phyloP scores from a whole-genome alignment of 2,888 invertebrate genomes.

The Parnassius apollo region DNA sequence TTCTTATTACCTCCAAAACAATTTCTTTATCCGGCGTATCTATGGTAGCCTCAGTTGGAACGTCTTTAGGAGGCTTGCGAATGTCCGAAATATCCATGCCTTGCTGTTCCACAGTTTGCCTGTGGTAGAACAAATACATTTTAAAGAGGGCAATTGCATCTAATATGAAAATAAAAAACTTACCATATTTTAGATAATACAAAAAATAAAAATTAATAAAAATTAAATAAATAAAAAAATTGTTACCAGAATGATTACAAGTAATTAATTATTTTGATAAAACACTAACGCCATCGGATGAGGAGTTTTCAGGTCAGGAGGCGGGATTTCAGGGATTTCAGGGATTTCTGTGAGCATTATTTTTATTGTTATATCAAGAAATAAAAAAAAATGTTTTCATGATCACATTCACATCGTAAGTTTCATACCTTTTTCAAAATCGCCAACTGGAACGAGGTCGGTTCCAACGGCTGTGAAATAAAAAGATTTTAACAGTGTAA shows the following conservation, averaged over 20 bases:
- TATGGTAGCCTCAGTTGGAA: slow-evolving; percentile 12
- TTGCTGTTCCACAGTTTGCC: too few species aligned
- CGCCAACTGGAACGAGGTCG: slow-evolving; percentile 40
- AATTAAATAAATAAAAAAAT: slow-evolving; percentile 1
- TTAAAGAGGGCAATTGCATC: neutral
- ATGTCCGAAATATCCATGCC: neutral
- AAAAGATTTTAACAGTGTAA: neutral
- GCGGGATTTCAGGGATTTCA: slow-evolving; percentile 63
- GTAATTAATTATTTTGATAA: neutral
- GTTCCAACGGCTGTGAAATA: slow-evolving; percentile 46
- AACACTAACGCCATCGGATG: slow-evolving; percentile 56
- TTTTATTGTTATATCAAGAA: slow-evolving; percentile 18
- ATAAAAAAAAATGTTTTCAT: slow-evolving; percentile 6
- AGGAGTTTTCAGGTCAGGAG: slow-evolving; percentile 55
- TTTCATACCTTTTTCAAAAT: slow-evolving; percentile 51
- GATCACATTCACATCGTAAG: slow-evolving; percentile 10
- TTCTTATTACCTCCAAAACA: slow-evolving; percentile 48
- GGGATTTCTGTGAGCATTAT: slow-evolving; percentile 59
- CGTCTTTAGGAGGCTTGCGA: slow-evolving; percentile 23
- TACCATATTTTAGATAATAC: neutral
- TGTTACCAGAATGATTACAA: slow-evolving; percentile 1
- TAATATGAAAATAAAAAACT: neutral
- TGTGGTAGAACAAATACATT: too few species aligned
- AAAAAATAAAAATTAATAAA: neutral
- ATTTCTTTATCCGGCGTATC: slow-evolving; percentile 34